Conservation (phyloP, 1,140 invertebrate species). For the Neuroterus valhalla region DNA sequence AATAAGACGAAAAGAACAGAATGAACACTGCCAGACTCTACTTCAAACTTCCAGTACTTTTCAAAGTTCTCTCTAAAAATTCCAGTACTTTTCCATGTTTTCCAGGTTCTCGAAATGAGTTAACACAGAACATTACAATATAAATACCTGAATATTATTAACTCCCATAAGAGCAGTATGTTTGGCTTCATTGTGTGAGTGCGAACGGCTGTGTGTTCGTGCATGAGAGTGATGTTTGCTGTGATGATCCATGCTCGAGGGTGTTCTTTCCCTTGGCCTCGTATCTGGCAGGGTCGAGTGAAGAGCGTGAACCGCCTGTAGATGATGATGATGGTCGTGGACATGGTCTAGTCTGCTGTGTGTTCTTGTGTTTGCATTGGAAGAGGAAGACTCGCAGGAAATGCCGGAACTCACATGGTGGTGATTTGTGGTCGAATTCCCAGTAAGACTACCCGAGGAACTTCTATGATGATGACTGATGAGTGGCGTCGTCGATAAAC, state of each 20-base stretch:
- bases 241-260: conserved; percentile 59
- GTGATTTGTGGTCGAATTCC: conserved; percentile 58
- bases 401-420: conserved; percentile 66
- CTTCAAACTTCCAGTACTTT: too few relatives aligned
- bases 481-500: conserved; percentile 58
- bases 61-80: too few relatives aligned
- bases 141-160: conserved; percentile 64
- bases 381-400: conserved; percentile 67
- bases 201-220: conserved; percentile 50
- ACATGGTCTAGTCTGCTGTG: conserved; percentile 65
- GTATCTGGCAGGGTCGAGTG: conserved; percentile 50
- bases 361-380: conserved; percentile 60
- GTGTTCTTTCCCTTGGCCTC: conserved; percentile 58
- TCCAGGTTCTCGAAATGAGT: too few relatives aligned
- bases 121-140: conserved; percentile 21
- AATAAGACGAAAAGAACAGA: too few relatives aligned
- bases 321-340: conserved; percentile 61
- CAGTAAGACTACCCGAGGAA: conserved; percentile 49
- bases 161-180: conserved; percentile 61
- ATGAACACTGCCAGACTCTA: too few relatives aligned
- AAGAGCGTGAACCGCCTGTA: conserved; percentile 55
- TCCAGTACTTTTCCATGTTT: too few relatives aligned
- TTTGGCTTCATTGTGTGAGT: conserved; percentile 55
- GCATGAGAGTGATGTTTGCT: conserved; percentile 58
- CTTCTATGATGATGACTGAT: conserved; percentile 57